Percentiles rank a stretch among this genome's conserved stretches.
Conservation (phyloP, 2,113 vertebrate species). For the Chrysemys picta region DNA sequence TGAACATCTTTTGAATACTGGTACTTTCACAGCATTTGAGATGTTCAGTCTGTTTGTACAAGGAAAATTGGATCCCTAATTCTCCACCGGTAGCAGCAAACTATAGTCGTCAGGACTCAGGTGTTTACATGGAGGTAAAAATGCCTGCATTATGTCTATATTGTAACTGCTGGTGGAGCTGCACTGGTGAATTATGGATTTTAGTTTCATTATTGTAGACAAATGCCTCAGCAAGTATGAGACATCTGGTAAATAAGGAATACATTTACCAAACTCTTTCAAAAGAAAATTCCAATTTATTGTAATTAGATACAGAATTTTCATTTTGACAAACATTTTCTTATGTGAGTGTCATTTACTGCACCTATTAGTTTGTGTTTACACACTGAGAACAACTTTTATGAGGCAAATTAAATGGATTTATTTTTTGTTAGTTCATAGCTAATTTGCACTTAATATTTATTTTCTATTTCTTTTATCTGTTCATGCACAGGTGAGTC, state of each 20-base stretch:
- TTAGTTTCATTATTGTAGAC: not conserved
- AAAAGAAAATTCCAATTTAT: conserved; percentile 56
- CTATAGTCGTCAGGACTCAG: accelerated
- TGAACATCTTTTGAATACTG: not conserved
- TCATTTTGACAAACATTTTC: conserved; percentile 61
- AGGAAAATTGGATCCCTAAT: not conserved
- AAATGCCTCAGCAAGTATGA: conserved; percentile 20
- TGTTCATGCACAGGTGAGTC: not conserved
- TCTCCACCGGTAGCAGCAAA: not conserved
- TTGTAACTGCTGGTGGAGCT: not conserved
- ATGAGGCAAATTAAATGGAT: conserved; percentile 55
- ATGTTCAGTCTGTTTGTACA: not conserved
- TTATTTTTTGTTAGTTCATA: conserved; percentile 56
- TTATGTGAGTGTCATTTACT: conserved; percentile 66
- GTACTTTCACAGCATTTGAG: not conserved
- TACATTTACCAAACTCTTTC: conserved; percentile 31
- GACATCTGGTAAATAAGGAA: conserved; percentile 20
- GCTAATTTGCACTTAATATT: conserved; percentile 43
- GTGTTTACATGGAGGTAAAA: not conserved
- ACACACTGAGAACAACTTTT: conserved; percentile 62
- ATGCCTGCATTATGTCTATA: not conserved
- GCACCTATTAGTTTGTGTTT: conserved; percentile 63
- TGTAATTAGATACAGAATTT: conserved; percentile 61
- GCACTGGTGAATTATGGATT: not conserved
- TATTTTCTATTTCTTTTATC: conserved; percentile 21